Evolutionary conservation across 1,140 invertebrate species (phyloP).

Genomic region (Tetraneura akinire): DNA sequence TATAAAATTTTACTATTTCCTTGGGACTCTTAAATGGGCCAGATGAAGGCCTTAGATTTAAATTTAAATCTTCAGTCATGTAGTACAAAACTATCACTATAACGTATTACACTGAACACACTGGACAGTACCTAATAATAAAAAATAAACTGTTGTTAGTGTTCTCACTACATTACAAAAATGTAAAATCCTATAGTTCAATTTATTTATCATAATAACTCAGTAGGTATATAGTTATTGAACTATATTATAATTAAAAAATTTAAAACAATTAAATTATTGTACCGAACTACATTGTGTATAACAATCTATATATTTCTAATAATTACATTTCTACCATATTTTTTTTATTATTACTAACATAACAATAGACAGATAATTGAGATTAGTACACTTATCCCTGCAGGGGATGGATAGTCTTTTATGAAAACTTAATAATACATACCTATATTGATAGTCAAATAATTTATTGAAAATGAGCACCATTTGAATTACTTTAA

Average conservation of each 20-base stretch:
- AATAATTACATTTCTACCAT: constrained; percentile 2
- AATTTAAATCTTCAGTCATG: constrained; percentile 41
- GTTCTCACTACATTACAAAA: background rate
- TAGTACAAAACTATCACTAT: constrained; percentile 10
- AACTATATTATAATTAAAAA: background rate
- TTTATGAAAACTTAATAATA: background rate
- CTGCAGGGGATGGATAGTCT: constrained; percentile 30
- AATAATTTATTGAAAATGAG: background rate
- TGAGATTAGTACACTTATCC: constrained; percentile 7
- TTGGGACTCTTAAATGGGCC: constrained; percentile 37
- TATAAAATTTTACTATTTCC: constrained; percentile 48
- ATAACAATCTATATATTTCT: background rate
- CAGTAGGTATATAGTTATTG: background rate
- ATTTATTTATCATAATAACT: background rate
- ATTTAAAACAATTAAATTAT: background rate
- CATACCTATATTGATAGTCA: background rate
- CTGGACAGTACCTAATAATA: constrained; percentile 3
- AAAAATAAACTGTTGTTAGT: background rate
- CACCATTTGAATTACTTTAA: background rate
- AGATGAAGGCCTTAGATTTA: constrained; percentile 26
- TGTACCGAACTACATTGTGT: background rate
- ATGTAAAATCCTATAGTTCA: background rate
- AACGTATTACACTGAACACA: background rate
- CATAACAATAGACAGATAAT: background rate
- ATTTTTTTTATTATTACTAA: constrained; percentile 18